These are phyloP conservation scores for Setipinna tenuifilis DNA, from an alignment of 2,797 vertebrate species.

Conservation along the genomic window DNA sequence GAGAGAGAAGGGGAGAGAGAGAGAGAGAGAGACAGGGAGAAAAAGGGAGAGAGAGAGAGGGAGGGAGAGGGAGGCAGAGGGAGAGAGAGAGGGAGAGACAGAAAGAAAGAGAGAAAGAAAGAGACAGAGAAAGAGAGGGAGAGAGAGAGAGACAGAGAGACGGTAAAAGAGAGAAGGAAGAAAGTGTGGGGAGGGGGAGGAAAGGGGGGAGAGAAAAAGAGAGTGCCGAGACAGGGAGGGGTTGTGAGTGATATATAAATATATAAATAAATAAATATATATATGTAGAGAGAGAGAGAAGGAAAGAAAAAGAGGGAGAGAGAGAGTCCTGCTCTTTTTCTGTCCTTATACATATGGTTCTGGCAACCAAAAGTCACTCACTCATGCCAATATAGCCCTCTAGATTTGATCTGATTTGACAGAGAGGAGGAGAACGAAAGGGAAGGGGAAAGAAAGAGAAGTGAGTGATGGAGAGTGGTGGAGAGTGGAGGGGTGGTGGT, in stretches of 20 bases:
- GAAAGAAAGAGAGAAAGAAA: too few species aligned
- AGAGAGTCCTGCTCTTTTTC: neutral
- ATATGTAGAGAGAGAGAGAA: too few species aligned
- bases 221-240: neutral
- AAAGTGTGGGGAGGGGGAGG: neutral
- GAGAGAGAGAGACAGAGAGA: neutral
- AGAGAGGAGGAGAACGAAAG: neutral
- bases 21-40: too few species aligned
- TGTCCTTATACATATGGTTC: neutral
- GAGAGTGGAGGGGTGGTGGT: neutral
- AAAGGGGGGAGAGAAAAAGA: neutral
- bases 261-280: too few species aligned
- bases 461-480: neutral
- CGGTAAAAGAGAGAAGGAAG: too few species aligned
- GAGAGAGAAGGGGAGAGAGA: too few species aligned
- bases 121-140: neutral
- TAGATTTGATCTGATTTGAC: conserved; percentile 11
- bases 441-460: neutral
- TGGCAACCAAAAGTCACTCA: neutral
- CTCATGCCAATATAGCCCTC: neutral
- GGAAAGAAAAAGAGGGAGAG: neutral
- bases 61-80: too few species aligned
- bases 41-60: too few species aligned
- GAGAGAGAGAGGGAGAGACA: too few species aligned
- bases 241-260: neutral